phyloP scores from a whole-genome alignment of 1,140 invertebrate species.

The Lucilia sericata region DNA sequence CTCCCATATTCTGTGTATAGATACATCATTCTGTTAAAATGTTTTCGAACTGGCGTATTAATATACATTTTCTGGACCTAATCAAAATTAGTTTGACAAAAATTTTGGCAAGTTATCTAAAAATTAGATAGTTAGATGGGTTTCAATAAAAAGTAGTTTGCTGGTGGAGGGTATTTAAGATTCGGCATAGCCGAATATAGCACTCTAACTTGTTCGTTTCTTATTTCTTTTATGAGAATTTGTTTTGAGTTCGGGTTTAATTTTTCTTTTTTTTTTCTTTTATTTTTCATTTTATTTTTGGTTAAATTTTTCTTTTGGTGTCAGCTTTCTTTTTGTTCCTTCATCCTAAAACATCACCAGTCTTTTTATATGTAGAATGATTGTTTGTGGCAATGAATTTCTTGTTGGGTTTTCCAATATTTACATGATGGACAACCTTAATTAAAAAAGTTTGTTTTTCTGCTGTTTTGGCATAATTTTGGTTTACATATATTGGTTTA shows the following conservation, averaged over 20 bases:
- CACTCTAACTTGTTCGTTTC: not conserved
- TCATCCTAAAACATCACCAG: not conserved
- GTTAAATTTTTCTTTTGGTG: not conserved
- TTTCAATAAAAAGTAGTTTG: too few relatives aligned
- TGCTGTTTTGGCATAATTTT: constrained; percentile 24
- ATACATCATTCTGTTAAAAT: too few relatives aligned
- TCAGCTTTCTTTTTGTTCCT: not conserved
- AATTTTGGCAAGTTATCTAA: too few relatives aligned
- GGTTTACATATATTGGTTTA: not conserved
- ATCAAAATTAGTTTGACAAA: too few relatives aligned
- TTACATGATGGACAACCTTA: constrained; percentile 29
- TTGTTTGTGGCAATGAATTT: too few relatives aligned
- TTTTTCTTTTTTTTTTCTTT: not conserved
- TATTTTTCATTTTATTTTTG: not conserved
- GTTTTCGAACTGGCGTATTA: too few relatives aligned
- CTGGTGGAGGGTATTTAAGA: too few relatives aligned
- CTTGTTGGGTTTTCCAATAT: not conserved
- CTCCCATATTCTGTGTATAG: too few relatives aligned
- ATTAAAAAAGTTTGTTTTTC: constrained; percentile 23
- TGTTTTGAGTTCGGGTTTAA: not conserved
- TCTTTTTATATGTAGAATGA: too few relatives aligned
- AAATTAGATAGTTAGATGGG: too few relatives aligned
- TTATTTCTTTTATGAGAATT: not conserved
- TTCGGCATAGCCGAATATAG: too few relatives aligned
- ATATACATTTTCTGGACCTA: too few relatives aligned